Conservation (phyloP, 2,113 vertebrate genomes). For the Peromyscus californicus region DNA sequence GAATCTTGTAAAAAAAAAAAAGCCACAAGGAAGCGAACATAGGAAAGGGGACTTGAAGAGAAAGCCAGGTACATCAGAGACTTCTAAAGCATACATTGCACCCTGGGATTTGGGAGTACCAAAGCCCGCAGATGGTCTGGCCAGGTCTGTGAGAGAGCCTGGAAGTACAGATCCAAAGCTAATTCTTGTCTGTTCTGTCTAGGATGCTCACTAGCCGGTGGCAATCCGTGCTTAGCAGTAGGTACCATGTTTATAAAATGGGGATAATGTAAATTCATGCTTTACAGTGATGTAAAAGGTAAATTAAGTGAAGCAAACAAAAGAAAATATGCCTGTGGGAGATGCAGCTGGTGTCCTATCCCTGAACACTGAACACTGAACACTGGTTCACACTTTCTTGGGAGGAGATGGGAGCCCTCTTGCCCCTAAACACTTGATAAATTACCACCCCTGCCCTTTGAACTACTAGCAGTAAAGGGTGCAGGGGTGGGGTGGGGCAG, state of each 20-base stretch:
- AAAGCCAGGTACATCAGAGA: background rate
- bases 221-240: background rate
- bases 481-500: background rate
- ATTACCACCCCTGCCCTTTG: background rate
- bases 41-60: background rate
- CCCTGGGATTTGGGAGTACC: background rate
- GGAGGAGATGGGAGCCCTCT: background rate
- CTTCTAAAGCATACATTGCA: background rate
- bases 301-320: conserved; percentile 54
- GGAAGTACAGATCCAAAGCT: background rate
- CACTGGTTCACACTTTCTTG: background rate
- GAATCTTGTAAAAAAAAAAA: background rate
- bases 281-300: conserved; percentile 9
- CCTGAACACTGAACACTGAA: background rate
- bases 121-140: background rate
- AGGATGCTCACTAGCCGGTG: background rate
- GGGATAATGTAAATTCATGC: conserved; percentile 3
- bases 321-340: background rate
- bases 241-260: conserved; percentile 9
- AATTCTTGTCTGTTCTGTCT: background rate
- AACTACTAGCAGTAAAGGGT: background rate
- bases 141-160: background rate
- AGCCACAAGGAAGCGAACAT: background rate
- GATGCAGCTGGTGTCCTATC: background rate
- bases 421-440: background rate